Evolutionary conservation across 2,797 vertebrate genomes (phyloP).

Genomic region (Gambusia yucatana): DNA sequence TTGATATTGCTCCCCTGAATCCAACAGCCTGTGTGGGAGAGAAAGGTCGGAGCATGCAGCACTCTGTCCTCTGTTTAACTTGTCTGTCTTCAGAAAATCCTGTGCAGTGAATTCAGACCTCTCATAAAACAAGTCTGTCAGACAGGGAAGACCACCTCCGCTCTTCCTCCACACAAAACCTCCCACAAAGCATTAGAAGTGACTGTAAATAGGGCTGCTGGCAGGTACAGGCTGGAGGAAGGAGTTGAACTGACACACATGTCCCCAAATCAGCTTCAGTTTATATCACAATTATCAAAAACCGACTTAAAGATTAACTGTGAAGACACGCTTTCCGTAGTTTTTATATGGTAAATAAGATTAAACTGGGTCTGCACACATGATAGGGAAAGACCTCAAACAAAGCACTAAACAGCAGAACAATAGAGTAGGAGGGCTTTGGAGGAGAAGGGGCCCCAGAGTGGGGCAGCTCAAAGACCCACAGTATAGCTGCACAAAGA

Average conservation of each 20-base stretch:
- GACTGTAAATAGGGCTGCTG: conserved; percentile 58
- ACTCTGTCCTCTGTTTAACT: conserved; percentile 33
- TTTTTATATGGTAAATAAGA: conserved; percentile 52
- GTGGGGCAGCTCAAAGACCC: conserved; percentile 68
- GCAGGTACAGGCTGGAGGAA: conserved; percentile 23
- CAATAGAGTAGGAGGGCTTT: conserved; percentile 75
- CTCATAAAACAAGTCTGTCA: conserved; percentile 65
- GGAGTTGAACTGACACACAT: background rate
- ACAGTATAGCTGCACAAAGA: conserved; percentile 50
- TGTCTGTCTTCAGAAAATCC: conserved; percentile 49
- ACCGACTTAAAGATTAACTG: too few relatives aligned
- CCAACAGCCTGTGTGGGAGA: conserved; percentile 25
- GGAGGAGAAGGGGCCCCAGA: conserved; percentile 69
- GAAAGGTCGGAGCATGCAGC: conserved; percentile 5
- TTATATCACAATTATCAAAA: background rate
- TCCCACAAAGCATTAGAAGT: conserved; percentile 66
- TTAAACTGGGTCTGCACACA: conserved; percentile 44
- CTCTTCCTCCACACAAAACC: conserved; percentile 66
- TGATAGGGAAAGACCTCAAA: conserved; percentile 68
- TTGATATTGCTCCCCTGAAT: conserved; percentile 25
- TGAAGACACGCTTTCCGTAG: conserved; percentile 31
- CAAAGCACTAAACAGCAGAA: conserved; percentile 71
- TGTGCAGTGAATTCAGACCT: conserved; percentile 59
- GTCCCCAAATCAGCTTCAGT: background rate
- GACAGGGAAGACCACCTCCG: conserved; percentile 64